Conservation (phyloP, 1,140 invertebrate genomes). For the Pseudomyrmex gracilis region DNA sequence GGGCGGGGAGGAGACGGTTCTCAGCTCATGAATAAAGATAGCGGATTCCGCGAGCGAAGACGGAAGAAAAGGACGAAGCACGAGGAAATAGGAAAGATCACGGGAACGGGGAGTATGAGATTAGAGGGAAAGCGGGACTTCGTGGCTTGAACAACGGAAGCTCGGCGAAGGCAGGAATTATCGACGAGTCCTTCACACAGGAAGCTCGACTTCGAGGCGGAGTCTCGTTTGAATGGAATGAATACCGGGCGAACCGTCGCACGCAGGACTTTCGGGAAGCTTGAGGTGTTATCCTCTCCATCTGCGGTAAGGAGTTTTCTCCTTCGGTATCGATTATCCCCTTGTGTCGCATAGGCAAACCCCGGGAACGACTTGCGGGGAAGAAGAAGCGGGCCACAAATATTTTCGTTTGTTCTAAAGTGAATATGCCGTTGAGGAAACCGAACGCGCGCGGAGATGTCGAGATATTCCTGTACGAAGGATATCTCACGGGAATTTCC, state of each 20-base stretch:
- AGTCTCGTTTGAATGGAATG: constrained; percentile 56
- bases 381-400: constrained; percentile 49
- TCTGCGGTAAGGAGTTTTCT: constrained; percentile 6
- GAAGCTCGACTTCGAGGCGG: constrained; percentile 37
- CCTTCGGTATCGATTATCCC: constrained; percentile 47
- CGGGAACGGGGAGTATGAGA: constrained; percentile 11
- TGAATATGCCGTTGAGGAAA: constrained; percentile 28
- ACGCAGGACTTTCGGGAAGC: constrained; percentile 48
- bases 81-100: constrained; percentile 38
- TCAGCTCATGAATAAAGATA: constrained; percentile 69
- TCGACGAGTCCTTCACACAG: constrained; percentile 62
- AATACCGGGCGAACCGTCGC: constrained; percentile 55
- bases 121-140: constrained; percentile 39
- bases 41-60: constrained; percentile 38
- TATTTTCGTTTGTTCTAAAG: constrained; percentile 59
- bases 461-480: constrained; percentile 13
- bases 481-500: constrained; percentile 2
- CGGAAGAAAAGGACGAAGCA: constrained; percentile 38
- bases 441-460: constrained; percentile 19
- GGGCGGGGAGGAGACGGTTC: too few species aligned
- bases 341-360: constrained; percentile 23
- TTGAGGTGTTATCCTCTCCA: constrained; percentile 43
- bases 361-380: constrained; percentile 15
- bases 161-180: constrained; percentile 53
- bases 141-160: constrained; percentile 41